Percentiles rank a stretch among this genome's conserved stretches.
Evolutionary conservation across 1,140 invertebrate genomes (phyloP).

Genomic region (Platyscapa corneri): DNA sequence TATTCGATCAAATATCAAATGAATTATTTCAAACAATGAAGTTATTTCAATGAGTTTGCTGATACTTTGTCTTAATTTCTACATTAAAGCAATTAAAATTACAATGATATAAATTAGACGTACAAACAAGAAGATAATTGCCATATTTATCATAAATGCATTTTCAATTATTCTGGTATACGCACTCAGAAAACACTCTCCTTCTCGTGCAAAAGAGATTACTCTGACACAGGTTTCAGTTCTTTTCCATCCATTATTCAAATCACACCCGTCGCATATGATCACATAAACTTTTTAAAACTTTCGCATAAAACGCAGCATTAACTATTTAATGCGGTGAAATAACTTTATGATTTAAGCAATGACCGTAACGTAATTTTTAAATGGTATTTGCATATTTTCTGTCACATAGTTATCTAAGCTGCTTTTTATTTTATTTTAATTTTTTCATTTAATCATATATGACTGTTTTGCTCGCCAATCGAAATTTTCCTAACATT

Average conservation of each 20-base stretch:
- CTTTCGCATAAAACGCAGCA: not conserved
- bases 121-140: too few relatives aligned
- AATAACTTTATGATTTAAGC: not conserved
- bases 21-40: too few relatives aligned
- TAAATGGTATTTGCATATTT: not conserved
- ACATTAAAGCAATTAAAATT: too few relatives aligned
- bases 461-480: too few relatives aligned
- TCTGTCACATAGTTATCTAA: too few relatives aligned
- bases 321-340: not conserved
- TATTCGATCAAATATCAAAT: too few relatives aligned
- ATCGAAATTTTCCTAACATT: too few relatives aligned
- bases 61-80: too few relatives aligned
- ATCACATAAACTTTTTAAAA: conserved; percentile 4
- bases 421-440: too few relatives aligned
- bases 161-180: not conserved
- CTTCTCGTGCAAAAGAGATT: not conserved
- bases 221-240: not conserved
- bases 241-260: not conserved
- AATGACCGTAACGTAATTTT: not conserved
- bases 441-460: too few relatives aligned
- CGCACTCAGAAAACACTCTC: not conserved
- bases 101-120: too few relatives aligned
- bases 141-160: not conserved
- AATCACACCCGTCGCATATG: not conserved
- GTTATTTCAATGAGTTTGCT: too few relatives aligned